These are phyloP conservation scores for Aphyosemion australe DNA, from an alignment of 2,113 vertebrate species.

Conservation along the genomic window DNA sequence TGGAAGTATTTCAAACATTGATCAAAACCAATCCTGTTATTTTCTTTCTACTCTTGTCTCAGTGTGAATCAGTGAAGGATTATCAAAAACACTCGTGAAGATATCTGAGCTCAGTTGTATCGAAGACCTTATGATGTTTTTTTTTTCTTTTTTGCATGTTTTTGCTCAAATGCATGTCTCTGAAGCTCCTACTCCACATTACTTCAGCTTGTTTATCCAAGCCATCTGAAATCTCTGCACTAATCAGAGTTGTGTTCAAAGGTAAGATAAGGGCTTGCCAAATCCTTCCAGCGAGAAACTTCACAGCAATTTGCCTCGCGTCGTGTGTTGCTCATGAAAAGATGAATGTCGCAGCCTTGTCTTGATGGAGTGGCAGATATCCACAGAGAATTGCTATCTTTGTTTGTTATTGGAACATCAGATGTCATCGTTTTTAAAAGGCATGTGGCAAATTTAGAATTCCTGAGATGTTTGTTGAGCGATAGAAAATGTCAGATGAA, in stretches of 20 bases:
- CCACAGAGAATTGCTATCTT: conserved; percentile 55
- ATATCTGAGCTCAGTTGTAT: conserved; percentile 35
- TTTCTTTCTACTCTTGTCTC: conserved; percentile 12
- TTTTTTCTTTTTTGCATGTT: conserved; percentile 54
- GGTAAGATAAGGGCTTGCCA: conserved; percentile 66
- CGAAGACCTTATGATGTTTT: conserved; percentile 50
- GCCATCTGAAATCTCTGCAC: conserved; percentile 61
- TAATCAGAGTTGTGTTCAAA: conserved; percentile 70
- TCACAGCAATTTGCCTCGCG: conserved; percentile 62
- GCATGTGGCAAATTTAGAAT: conserved; percentile 50
- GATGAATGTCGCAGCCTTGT: conserved; percentile 26
- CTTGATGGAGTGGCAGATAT: conserved; percentile 67
- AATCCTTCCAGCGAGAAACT: conserved; percentile 68
- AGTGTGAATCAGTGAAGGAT: conserved; percentile 24
- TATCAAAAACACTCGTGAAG: conserved; percentile 38
- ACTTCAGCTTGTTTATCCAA: conserved; percentile 69
- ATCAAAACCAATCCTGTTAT: conserved; percentile 49
- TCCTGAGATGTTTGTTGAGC: conserved; percentile 45
- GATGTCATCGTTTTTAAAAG: conserved; percentile 34
- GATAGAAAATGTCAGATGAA: conserved; percentile 51
- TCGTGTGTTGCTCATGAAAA: conserved; percentile 40
- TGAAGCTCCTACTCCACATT: conserved; percentile 39
- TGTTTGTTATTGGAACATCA: conserved; percentile 50
- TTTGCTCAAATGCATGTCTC: conserved; percentile 65
- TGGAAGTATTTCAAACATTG: conserved; percentile 51